Evolutionary conservation across 2,888 invertebrate species (phyloP), one percentile per base, ranked within the genome.

Genomic region (Papilio protenor): DNA sequence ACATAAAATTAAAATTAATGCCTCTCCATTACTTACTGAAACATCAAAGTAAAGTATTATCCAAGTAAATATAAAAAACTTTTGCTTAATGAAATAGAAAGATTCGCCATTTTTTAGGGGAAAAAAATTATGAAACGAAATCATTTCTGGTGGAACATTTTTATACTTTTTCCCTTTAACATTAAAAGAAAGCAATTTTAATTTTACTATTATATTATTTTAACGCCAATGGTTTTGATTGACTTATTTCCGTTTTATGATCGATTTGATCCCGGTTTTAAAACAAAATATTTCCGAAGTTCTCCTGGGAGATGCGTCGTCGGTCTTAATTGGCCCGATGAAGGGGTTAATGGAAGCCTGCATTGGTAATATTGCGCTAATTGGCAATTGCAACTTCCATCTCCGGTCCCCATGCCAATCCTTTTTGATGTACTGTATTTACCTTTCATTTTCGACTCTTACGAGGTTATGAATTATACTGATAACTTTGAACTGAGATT

Each of bases 351-450:
- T 82, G 77, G 79, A 71, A 75, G 77, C 75, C 76, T 45, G 77
- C 78, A 81, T 82, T 77, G 77, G 87, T 90, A 88, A 91, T 91
- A 86, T 89, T 87, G 86, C 83, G 83, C 88, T 92, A 92, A 93
- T 94, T 91, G 93, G 83, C 94, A 93, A 94, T 93, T 90, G 90
- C 83, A 86, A 83, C 82, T 90, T 92, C 90, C 89, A 93, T 93
- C 90, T 93, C 93, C 93, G 93, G 91, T 86, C 82, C 81, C 82
- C 83, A 81, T 83, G 78, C 59, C 76, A 74, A 64, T 73, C 12
- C 78, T 82, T 27, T 73, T 59, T 69, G 77, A 74, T 69, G 57
- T 82, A 81, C 80, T 57, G 79, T 74, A 80, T 83, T 14, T 40
- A 27, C 27, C 61, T 61, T 59, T 61, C 61, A 61, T 61, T 27